Percentiles rank a stretch among this genome's conserved stretches.
Conservation (phyloP, 2,113 vertebrate genomes). For the Sigmodon hispidus region DNA sequence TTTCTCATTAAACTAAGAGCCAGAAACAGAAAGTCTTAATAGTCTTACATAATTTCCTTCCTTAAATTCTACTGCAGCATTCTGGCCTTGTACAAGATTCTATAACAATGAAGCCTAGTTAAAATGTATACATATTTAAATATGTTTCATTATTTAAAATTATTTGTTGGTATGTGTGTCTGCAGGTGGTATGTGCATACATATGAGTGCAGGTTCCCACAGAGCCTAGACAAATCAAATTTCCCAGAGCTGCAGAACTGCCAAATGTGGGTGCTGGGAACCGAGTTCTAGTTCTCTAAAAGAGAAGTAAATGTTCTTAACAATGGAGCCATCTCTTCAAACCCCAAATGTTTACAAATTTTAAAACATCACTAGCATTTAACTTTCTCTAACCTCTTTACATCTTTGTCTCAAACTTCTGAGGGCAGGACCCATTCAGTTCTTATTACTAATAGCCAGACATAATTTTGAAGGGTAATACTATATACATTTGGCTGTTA, state of each 20-base stretch:
- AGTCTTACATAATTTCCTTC: slow-evolving; percentile 1
- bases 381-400: background rate
- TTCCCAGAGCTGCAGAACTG: background rate
- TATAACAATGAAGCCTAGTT: slow-evolving; percentile 3
- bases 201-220: background rate
- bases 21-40: background rate
- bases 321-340: background rate
- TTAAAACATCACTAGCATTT: slow-evolving; percentile 38
- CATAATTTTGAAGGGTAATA: background rate
- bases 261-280: background rate
- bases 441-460: background rate
- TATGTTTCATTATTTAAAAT: background rate
- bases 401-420: background rate
- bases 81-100: background rate
- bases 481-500: background rate
- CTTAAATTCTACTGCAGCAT: background rate
- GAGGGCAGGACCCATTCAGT: background rate
- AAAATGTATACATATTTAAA: background rate
- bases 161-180: background rate
- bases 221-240: background rate
- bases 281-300: background rate
- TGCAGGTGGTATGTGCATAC: background rate
- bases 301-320: background rate
- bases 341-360: background rate
- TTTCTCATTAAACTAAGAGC: slow-evolving; percentile 22